Evolutionary conservation across 2,797 vertebrate genomes (phyloP), one percentile per base, ranked within the genome.

Genomic region (Mastacembelus armatus): DNA sequence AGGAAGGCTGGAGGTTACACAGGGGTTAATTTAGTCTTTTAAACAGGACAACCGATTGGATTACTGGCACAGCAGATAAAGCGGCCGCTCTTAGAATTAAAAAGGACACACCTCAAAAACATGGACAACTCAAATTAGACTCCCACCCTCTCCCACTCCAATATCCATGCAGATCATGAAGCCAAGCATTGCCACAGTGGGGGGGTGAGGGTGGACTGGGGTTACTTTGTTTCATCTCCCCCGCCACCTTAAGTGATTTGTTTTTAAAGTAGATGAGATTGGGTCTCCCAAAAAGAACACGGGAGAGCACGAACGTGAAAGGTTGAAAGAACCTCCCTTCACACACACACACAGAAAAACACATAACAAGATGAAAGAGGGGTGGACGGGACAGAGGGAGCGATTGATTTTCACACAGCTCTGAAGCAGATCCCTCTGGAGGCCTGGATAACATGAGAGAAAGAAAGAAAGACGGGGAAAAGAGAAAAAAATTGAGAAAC

Each of bases 321-420:
- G 61, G 78, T 62, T 84, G 38, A 84, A 76, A 81, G 71, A 70
- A 44, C 7, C 40, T 47, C 7, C 29, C 47, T 33, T 30, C 30
- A 27, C 7, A 49, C 8, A 42, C 22, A 45, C 40, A 71, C 56
- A 64, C 22, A n/a, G 12, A 75, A 66, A 89, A 62, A 76, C 51
- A 68, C 33, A 57, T 84, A 14, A 66, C 67, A 70, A 85, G 84
- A 90, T 87, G 80, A 88, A 88, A 86, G 79, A 56, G 49, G 73
- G 62, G 76, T 68, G 72, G 78, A 87, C 39, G 55, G 77, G 81
- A 85, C 57, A 57, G 50, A 77, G 74, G 62, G 84, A 84, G 80
- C 84, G 91, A 92, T 92, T 91, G 92, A 92, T 93, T 93, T 92
- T 87, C 89, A 91, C 86, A 89, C 84, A 57, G 76, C 80, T 86